Evolutionary conservation across 2,797 vertebrate genomes (phyloP), one percentile per base, ranked within the genome.

Genomic region (Lacerta viridis): DNA sequence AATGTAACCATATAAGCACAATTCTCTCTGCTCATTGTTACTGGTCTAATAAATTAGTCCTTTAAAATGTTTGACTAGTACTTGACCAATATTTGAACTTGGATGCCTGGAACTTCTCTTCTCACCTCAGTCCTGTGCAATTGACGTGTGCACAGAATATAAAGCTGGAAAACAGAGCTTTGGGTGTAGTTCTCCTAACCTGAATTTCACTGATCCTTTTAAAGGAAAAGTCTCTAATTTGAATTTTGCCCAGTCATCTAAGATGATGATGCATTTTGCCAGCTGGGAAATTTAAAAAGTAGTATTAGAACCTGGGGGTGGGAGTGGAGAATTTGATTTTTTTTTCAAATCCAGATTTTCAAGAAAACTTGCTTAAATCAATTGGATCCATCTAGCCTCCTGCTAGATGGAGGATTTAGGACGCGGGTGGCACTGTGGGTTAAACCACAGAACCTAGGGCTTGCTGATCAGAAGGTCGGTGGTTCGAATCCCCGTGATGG

Each of bases 41-140:
- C 25, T 72, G 43, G 23, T 80, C 50, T 59, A 80, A 80, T 29
- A 75, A 61, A 39, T 46, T 83, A 46, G 18, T 27, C n/a, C 71
- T 84, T 36, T 84, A 84, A 59, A 39, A 75, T 82, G 68, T 43
- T 55, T n/a, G 18, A 71, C 41, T 46, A 71, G 46, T 72, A 59
- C 27, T 15, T 59, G 46, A 15, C 33, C 80, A 81, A 81, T 27
- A 64, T 25, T 81, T 39, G 59, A n/a, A 15, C 29, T 46, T n/a
- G 25, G 33, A 36, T 0, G 10, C 55, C 1, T 81, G 59, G 80
- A 83, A 71, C 41, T 29, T 15, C 9, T 27, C 18, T 10, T 27
- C 59, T 66, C 39, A 3, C 20, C 9, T 80, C 33, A 17, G 17
- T 36, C 17, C 9, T 61, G 36, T 66, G 36, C 59, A 64, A 27